phyloP scores from a whole-genome alignment of 1,140 invertebrate genomes.

The Monochamus saltuarius region DNA sequence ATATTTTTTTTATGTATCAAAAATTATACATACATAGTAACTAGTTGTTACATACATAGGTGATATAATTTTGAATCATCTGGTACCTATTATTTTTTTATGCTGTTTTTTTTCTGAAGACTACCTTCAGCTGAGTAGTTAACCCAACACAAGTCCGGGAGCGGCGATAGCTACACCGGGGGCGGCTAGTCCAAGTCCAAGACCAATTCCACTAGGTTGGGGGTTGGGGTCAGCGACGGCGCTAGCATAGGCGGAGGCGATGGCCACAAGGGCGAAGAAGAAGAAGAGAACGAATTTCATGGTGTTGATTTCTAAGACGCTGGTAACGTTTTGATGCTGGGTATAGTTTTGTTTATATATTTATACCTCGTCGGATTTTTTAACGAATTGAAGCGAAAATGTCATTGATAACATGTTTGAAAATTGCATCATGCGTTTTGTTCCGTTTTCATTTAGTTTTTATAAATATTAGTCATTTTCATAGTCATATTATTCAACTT shows the following conservation, averaged over 20 bases:
- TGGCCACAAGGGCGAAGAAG: conserved; percentile 26
- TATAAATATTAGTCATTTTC: no score
- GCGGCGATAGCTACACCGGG: conserved; percentile 11
- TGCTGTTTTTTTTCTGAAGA: no score
- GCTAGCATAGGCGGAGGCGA: conserved; percentile 23
- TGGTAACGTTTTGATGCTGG: neutral
- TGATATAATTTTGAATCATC: no score
- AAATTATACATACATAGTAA: no score
- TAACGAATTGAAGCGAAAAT: no score
- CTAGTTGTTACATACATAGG: no score
- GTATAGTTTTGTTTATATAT: neutral
- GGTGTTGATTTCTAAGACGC: neutral
- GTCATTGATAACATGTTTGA: no score
- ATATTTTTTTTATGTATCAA: no score
- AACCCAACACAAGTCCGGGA: conserved; percentile 25
- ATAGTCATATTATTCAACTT: no score
- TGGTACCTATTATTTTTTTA: no score
- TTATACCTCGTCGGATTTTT: neutral
- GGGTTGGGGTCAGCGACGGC: conserved; percentile 17
- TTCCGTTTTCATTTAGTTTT: no score
- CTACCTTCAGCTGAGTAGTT: neutral
- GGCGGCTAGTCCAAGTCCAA: neutral
- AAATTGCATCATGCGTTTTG: no score
- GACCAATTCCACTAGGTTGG: conserved; percentile 4
- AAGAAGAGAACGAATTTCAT: conserved; percentile 31